Evolutionary conservation across 2,888 invertebrate genomes (phyloP), one percentile per base, ranked within the genome.

Genomic region (Bedellia somnulentella): DNA sequence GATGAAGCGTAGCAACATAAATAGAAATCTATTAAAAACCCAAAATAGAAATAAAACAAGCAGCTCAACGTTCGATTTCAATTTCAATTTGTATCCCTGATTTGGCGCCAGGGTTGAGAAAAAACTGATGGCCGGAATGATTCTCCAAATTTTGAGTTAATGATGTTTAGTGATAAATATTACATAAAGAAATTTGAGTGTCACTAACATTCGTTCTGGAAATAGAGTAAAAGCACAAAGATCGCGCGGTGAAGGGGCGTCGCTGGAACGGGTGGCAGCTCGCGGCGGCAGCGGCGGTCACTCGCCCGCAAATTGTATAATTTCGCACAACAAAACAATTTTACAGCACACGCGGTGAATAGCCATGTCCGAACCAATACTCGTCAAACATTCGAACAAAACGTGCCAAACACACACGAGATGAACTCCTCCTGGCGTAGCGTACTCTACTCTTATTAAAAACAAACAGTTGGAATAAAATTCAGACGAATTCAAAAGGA

Each of bases 331-430:
- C 54, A 56, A 60, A 63, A 68, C 66, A 61, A 59, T 57, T 43
- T 50, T 42, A 46, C 47, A 49, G 47, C 51, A 50, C 45, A 22
- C 45, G 43, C 44, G 49, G 45, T 62, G 59, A 70, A 64, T 63
- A 44, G 57, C 48, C 51, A 47, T 46, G 64, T 61, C 64, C 57
- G 41, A 49, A 46, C 48, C 64, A 60, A 51, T 52, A 48, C 44
- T 49, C 60, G 47, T 60, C 59, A 57, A 48, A 48, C 58, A 49
- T 56, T 45, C 38, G 50, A 64, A 73, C 67, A 73, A 70, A 66
- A 60, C 64, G 39, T 67, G 75, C 61, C 75, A 73, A 67, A 62
- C 57, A 46, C 73, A 71, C n/a, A n/a, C 52, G 44, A n/a, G n/a
- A n/a, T n/a, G n/a, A n/a, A n/a, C n/a, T n/a, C n/a, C n/a, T n/a